These are phyloP conservation scores for Balanococcus diminutus DNA, from an alignment of 2,888 invertebrate genomes.

Conservation along the genomic window DNA sequence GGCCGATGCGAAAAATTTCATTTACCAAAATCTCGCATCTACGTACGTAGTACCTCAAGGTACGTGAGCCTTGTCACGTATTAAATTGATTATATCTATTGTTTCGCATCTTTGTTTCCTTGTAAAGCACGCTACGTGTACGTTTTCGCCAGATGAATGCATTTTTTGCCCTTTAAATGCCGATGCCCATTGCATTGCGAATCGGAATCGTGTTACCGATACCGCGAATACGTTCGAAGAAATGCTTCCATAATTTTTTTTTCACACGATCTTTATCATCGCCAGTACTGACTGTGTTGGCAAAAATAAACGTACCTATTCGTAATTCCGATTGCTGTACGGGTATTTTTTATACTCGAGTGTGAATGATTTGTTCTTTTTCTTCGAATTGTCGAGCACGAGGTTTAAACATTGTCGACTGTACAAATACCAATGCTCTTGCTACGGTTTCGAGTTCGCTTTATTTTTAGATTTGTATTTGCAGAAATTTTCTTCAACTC, in stretches of 20 bases:
- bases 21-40: no score
- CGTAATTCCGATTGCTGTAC: not conserved
- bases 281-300: not conserved
- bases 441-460: no score
- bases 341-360: not conserved
- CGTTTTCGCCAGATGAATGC: not conserved
- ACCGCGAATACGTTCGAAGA: not conserved
- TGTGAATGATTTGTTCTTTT: not conserved
- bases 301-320: not conserved
- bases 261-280: not conserved
- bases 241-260: not conserved
- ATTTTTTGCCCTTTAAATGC: not conserved
- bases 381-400: not conserved
- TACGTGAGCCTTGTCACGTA: constrained; percentile 25
- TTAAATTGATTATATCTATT: not conserved
- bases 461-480: no score
- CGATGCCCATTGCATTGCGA: not conserved
- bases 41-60: not conserved
- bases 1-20: not conserved
- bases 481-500: no score
- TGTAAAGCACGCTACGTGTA: not conserved
- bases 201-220: not conserved
- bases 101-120: not conserved
- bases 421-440: no score
- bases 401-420: no score